Conservation (phyloP, 1,140 invertebrate genomes). For the Heliconius hermathena region DNA sequence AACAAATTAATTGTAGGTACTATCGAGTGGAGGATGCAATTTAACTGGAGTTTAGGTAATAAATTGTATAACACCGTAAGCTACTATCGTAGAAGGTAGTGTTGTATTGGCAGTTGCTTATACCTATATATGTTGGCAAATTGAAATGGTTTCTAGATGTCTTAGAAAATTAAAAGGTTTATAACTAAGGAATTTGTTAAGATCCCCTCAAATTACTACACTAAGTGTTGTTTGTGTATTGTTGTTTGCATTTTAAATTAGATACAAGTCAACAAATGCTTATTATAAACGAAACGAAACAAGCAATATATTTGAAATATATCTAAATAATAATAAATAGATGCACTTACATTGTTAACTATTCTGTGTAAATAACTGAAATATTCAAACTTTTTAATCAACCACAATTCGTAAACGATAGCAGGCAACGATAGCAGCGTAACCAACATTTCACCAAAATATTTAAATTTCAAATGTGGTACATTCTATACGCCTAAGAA, state of each 20-base stretch:
- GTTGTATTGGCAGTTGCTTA: conserved; percentile 23
- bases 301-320: too few species aligned
- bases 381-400: background rate
- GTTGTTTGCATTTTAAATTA: too few species aligned
- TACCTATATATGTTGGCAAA: conserved; percentile 19
- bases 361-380: background rate
- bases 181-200: background rate
- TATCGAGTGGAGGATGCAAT: conserved; percentile 42
- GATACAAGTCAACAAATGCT: background rate
- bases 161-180: conserved; percentile 4
- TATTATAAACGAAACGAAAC: background rate
- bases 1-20: conserved; percentile 42
- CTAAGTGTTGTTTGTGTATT: background rate
- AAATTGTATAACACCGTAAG: conserved; percentile 41
- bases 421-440: background rate
- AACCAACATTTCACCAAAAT: background rate
- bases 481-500: conserved; percentile 1
- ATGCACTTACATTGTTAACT: too few species aligned
- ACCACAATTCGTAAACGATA: background rate
- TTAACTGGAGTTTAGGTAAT: conserved; percentile 43
- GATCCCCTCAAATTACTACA: background rate
- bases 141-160: conserved; percentile 17
- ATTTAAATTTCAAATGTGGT: conserved; percentile 13
- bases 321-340: too few species aligned
- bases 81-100: conserved; percentile 38